Base-by-base conservation (phyloP, 2,113 vertebrate species). In the Rattus rattus region DNA sequence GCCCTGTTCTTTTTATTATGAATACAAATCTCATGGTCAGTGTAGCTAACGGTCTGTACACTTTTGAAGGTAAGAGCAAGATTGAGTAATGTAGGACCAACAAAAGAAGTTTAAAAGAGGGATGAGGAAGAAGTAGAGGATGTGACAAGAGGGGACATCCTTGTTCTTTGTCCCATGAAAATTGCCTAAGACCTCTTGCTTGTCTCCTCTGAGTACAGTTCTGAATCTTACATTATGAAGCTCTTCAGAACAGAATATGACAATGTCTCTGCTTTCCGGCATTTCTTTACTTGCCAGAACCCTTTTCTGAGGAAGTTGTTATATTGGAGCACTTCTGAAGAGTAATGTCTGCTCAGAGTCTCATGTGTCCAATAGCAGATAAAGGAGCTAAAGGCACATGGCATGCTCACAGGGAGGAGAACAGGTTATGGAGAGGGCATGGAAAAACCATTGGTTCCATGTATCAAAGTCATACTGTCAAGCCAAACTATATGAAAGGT, bases 261-360 rank as follows among this genome's bases (percentile, higher is more conserved):
- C 11, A 36, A 0, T 54, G 2, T 13, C 19, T 9, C 7, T 2
- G 11, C 1, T 19, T 56, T 6, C 6, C 36, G 39, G 26, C 0
- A 7, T 6, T 8, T 72, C n/a, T n/a, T 10, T 83, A 39, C 43
- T 56, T 20, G 30, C 33, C 65, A 72, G 65, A 52, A 9, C 30
- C 28, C 10, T 36, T 88, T 85, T 83, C 20, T 11, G 0, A 65
- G 43, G 28, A 6, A 77, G 16, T 6, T 30, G 12, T 19, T 52
- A 52, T 13, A 0, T 56, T 39, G 4, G 47, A 33, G 36, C 54
- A 22, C 12, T 90, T 83, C 63, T 79, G 11, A 90, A 72, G 13
- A 77, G n/a, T 59, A 61, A 22, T 4, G 11, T 20, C 1, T 4
- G 28, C 11, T 17, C 26, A 92, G 26, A 22, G 10, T 1, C 9